Conservation (phyloP, 2,888 invertebrate genomes). For the Hypomecis punctinalis region DNA sequence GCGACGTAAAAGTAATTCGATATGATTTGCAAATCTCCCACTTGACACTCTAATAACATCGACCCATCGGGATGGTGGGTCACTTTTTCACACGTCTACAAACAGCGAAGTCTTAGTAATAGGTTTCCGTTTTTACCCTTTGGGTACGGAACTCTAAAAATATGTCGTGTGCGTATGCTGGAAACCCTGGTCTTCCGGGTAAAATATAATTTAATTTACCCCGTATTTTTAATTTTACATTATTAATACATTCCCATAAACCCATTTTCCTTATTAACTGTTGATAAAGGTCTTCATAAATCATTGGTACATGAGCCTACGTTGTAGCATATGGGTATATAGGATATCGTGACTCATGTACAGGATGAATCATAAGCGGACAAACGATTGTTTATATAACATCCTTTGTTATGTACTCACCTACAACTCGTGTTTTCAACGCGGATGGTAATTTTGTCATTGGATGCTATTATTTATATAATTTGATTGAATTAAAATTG, state of each 20-base stretch:
- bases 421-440: constrained; percentile 17
- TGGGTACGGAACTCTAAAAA: too few relatives aligned
- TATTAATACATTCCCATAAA: neutral
- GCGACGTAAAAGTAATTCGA: too few relatives aligned
- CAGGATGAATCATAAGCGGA: constrained; percentile 46
- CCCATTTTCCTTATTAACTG: neutral
- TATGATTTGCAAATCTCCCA: too few relatives aligned
- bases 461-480: constrained; percentile 8
- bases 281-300: constrained; percentile 1
- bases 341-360: constrained; percentile 33
- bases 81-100: too few relatives aligned
- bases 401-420: constrained; percentile 44
- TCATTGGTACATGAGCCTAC: neutral
- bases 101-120: too few relatives aligned
- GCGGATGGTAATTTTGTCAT: constrained; percentile 27
- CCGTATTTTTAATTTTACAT: too few relatives aligned
- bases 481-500: neutral
- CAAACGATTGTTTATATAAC: constrained; percentile 53
- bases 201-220: too few relatives aligned
- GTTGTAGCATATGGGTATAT: constrained; percentile 3
- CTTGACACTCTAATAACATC: too few relatives aligned
- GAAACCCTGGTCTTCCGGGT: too few relatives aligned
- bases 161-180: too few relatives aligned
- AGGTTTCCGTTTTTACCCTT: too few relatives aligned
- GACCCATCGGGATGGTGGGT: too few relatives aligned